Evolutionary conservation across 2,113 vertebrate genomes (phyloP).

Genomic region (Ibidorhyncha struthersii): DNA sequence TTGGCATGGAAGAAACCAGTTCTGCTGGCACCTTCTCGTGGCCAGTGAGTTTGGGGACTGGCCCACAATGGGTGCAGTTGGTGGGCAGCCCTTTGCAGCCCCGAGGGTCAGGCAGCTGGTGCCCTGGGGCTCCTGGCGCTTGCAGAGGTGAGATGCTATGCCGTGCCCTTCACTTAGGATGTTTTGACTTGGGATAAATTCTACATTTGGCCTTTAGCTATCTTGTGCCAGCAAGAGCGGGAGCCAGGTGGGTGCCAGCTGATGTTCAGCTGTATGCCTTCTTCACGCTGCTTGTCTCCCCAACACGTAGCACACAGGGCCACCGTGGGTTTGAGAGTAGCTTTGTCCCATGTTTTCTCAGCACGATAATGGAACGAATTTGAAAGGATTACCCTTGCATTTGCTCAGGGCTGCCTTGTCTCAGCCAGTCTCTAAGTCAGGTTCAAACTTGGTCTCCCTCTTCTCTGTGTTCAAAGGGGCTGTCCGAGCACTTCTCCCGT

Average conservation of each 20-base stretch:
- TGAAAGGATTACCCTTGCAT: neutral
- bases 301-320: accelerated
- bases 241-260: neutral
- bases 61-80: accelerated
- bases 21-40: accelerated
- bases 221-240: neutral
- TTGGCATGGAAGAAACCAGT: neutral
- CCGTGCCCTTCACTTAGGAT: neutral
- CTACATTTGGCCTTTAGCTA: neutral
- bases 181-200: neutral
- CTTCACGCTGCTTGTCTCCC: neutral
- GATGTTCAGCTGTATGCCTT: neutral
- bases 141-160: neutral
- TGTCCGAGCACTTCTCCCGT: neutral
- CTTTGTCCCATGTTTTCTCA: neutral
- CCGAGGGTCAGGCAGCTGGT: neutral
- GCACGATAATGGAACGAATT: neutral
- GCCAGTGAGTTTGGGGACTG: accelerated
- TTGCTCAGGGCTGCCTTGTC: neutral
- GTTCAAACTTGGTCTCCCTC: neutral
- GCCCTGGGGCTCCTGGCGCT: neutral
- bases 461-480: neutral
- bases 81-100: neutral
- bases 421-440: neutral
- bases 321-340: accelerated